phyloP scores from a whole-genome alignment of 2,888 invertebrate species.

The Dichetophora obliterata region DNA sequence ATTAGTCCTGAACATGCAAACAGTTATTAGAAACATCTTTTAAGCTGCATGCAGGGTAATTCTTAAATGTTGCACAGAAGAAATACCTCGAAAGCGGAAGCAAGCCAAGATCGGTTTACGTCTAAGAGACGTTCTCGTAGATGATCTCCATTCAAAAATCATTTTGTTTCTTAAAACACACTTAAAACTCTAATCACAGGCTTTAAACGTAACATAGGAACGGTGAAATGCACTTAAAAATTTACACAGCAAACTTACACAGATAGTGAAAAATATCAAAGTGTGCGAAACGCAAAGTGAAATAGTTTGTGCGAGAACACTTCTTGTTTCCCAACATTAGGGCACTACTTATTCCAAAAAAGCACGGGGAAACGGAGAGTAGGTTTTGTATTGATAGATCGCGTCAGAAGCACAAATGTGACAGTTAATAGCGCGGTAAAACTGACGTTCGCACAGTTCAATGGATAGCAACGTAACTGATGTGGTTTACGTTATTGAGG shows the following conservation, averaged over 20 bases:
- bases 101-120: conserved; percentile 48
- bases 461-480: conserved; percentile 56
- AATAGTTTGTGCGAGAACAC: conserved; percentile 60
- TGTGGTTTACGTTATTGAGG: conserved; percentile 49
- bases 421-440: background rate
- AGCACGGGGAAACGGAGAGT: conserved; percentile 1
- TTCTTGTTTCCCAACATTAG: conserved; percentile 63
- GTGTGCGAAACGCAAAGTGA: conserved; percentile 62
- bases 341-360: conserved; percentile 32
- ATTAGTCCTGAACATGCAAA: too few relatives aligned
- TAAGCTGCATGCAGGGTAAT: background rate
- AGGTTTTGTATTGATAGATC: background rate
- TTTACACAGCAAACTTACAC: conserved; percentile 55
- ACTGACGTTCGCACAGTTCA: conserved; percentile 41
- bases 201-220: background rate
- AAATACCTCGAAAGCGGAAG: conserved; percentile 52
- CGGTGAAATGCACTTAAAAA: background rate
- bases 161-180: conserved; percentile 38
- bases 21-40: too few relatives aligned
- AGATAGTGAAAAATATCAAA: conserved; percentile 62
- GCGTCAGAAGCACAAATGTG: background rate
- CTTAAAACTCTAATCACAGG: background rate
- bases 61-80: background rate
- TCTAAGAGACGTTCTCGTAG: conserved; percentile 29
- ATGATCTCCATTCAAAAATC: conserved; percentile 48